Conservation (phyloP, 2,888 invertebrate genomes). For the Yponomeuta plumbellus region DNA sequence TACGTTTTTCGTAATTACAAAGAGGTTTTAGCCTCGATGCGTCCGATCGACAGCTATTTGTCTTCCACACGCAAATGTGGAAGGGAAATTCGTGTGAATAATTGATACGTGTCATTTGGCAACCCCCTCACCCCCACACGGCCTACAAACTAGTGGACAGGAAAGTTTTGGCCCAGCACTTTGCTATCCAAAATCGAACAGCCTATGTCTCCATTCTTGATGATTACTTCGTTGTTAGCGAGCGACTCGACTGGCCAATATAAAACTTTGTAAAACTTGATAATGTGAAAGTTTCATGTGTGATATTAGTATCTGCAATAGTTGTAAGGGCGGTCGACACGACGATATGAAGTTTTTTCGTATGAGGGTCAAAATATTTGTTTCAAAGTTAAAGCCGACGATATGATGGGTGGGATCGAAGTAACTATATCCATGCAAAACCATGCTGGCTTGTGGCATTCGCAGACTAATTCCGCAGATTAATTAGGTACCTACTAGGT, state of each 20-base stretch:
- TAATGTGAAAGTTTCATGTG: background rate
- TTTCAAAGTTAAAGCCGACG: too few relatives aligned
- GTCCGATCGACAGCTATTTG: conserved; percentile 62
- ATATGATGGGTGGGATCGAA: too few relatives aligned
- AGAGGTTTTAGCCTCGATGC: conserved; percentile 52
- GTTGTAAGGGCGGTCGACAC: background rate
- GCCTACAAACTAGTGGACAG: conserved; percentile 18
- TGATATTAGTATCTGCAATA: background rate
- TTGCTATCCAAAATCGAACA: conserved; percentile 24
- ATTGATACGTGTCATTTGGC: conserved; percentile 76
- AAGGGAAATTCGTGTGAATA: conserved; percentile 71
- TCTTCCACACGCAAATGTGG: conserved; percentile 74
- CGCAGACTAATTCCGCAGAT: background rate
- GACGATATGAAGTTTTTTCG: background rate
- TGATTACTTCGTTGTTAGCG: background rate
- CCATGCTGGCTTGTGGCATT: background rate
- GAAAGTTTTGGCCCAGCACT: conserved; percentile 31
- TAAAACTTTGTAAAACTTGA: background rate
- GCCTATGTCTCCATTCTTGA: background rate
- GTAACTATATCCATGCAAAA: too few relatives aligned
- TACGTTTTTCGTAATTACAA: conserved; percentile 47
- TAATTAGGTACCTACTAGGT: background rate
- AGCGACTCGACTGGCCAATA: background rate
- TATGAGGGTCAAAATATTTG: background rate
- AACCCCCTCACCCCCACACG: conserved; percentile 54